Evolutionary conservation across 2,888 invertebrate genomes (phyloP), one percentile per base, ranked within the genome.

Genomic region (Sinohyriopsis cumingii): DNA sequence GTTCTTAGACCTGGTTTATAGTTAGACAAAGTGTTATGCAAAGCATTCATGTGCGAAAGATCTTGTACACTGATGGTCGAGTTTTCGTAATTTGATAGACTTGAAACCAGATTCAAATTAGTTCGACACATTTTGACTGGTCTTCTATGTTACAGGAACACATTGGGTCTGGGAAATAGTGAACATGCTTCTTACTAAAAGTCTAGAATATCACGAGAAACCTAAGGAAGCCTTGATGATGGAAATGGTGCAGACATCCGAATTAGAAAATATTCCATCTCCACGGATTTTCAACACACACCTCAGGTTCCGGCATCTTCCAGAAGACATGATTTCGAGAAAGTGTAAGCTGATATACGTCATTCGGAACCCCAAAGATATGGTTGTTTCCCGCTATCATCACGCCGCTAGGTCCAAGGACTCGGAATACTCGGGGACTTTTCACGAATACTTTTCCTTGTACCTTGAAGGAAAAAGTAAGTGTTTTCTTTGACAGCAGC

Each of bases 91-190:
- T 45, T 45, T 45, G 15, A 45, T 45, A 45, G 45, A 45, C 3
- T 15, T 45, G 15, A 45, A 45, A 45, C 45, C 15, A 12, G 45
- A 12, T 12, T 45, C 45, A 15, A 15, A 45, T 45, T 45, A 45
- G 12, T 45, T 12, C 45, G 45, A 45, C 45, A 15, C 12, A 45
- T 45, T 15, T 33, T 33, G 33, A 33, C 33, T 33, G 33, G 33
- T 45, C 15, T 12, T 45, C 45, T 19, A 33, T 25, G 18, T 63
- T 56, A 7, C 25, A 77, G 79, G 79, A 33, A 75, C 79, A 6
- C 79, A 79, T 63, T 79, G 79, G 79, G 72, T 79, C 0, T 79
- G 75, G 76, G 79, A 79, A 53, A 68, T 79, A 15, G 69, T 63
- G 5, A 75, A 75, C 60, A 79, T 79, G 79, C 59, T 79, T 55